phyloP scores from a whole-genome alignment of 1,140 invertebrate species.

The Penaeus vannamei region DNA sequence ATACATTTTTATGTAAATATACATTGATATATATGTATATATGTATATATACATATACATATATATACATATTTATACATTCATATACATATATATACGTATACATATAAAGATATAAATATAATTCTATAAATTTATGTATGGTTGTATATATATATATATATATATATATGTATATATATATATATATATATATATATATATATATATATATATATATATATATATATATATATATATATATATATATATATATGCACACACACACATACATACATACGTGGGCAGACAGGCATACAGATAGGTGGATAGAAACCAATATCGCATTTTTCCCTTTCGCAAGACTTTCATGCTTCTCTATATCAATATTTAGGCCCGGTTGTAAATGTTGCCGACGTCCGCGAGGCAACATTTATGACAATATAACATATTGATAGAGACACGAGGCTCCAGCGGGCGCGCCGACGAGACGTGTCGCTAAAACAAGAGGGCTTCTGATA shows the following conservation, averaged over 20 bases:
- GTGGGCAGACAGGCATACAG: too few species aligned
- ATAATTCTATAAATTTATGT: background rate
- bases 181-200: background rate
- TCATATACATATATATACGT: background rate
- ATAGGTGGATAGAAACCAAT: too few species aligned
- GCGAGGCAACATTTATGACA: conserved; percentile 30
- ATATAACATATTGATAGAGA: conserved; percentile 19
- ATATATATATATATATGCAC: background rate
- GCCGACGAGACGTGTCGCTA: background rate
- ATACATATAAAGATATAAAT: too few species aligned
- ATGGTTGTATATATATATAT: background rate
- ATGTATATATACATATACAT: background rate
- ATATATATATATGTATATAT: background rate
- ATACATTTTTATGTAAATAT: background rate
- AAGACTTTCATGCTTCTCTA: background rate
- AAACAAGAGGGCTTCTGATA: conserved; percentile 26
- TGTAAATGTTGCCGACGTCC: background rate
- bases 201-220: conserved; percentile 46
- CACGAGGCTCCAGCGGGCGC: conserved; percentile 16
- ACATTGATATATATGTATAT: background rate
- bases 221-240: conserved; percentile 43
- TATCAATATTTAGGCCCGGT: conserved; percentile 1
- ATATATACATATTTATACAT: background rate
- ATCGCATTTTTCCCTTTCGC: background rate
- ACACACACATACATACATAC: background rate